Evolutionary conservation across 2,797 vertebrate species (phyloP), one percentile per base, ranked within the genome.

Genomic region (Pseudochaenichthys georgianus): DNA sequence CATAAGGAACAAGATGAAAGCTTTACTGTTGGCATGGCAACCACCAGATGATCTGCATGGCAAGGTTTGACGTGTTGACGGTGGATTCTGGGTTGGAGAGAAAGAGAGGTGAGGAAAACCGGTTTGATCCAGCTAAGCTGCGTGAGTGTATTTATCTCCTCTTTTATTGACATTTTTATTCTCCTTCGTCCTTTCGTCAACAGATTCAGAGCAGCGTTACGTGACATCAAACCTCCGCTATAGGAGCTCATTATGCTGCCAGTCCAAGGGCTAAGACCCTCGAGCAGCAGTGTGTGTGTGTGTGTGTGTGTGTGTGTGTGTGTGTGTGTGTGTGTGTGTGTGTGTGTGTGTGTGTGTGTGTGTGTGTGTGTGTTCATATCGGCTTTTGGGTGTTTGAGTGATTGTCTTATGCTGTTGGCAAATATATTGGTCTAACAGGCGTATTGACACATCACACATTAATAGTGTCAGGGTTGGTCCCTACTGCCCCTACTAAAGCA

Each of bases 1-100:
- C 41, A 76, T 64, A 47, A 78, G 19, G 68, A 70, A 42, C 9
- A 23, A 79, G 80, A 90, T 91, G 77, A 89, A 88, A 83, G 89
- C 88, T 83, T 89, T 64, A 23, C 73, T 42, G 92, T 92, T 83
- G 89, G 64, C 90, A 89, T 90, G 88, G 87, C 80, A 90, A 93
- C 92, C 82, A 48, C 45, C 66, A 9, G 12, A 69, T 80, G 79
- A 89, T 81, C 64, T 82, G 71, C 81, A 73, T 34, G 13, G 73
- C 9, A 28, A 73, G 72, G 77, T 75, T 80, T 88, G 78, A 79
- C 43, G 62, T 73, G 74, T 68, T 63, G 79, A 85, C 5, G 60
- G 70, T 64, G 61, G 81, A 84, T 87, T 87, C 75, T 81, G 66
- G 65, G 80, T 74, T 72, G 47, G 42, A 74, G 47, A 69, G 21